Evolutionary conservation across 1,140 invertebrate species (phyloP), one percentile per base, ranked within the genome.

Genomic region (Whitmania pigra): DNA sequence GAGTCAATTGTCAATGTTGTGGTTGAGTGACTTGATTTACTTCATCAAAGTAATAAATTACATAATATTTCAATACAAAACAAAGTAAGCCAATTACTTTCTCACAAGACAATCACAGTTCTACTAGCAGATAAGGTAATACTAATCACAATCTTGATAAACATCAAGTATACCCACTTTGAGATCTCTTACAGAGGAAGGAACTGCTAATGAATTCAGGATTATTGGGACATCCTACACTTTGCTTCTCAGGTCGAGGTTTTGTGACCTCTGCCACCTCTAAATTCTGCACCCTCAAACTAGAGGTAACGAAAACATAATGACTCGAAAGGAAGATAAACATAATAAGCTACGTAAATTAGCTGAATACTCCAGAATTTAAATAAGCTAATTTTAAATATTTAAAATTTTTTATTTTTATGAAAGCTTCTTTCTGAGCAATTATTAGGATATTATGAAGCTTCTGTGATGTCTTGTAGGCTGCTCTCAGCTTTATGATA

Each of bases 221-320:
- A 94, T 86, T 22, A 99, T 88, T 85, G 99, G 96, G 79, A 99
- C 92, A 80, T 97, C 92, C 79, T 95, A 87, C 36, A 97, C 86
- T 77, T 90, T 96, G 91, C 6, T 88, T 91, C 78, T 90, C 88
- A 6, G 92, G 91, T 73, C 94, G 75, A 0, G 94, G 94, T 25
- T 88, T 85, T 36, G 94, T 98, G 3, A 99, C 84, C 84, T 97
- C 94, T 2, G 91, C 95, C 63, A 99, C 90, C 83, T 97, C 94
- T 82, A n/a, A n/a, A n/a, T 89, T 94, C 93, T 72, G 95, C 95
- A 83, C 97, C 93, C 84, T 99, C 97, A 81, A 99, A 90, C 81
- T 88, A 76, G 27, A 77, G 22, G 73, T 36, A 77, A 69, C 75
- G 63, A 78, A 72, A 72, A 43, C 13, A 49, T 36, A 17, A 73